A percentile compares a stretch with the other conserved stretches of the same genome.
Conservation (phyloP, 2,888 invertebrate genomes). For the Steinernema hermaphroditum region DNA sequence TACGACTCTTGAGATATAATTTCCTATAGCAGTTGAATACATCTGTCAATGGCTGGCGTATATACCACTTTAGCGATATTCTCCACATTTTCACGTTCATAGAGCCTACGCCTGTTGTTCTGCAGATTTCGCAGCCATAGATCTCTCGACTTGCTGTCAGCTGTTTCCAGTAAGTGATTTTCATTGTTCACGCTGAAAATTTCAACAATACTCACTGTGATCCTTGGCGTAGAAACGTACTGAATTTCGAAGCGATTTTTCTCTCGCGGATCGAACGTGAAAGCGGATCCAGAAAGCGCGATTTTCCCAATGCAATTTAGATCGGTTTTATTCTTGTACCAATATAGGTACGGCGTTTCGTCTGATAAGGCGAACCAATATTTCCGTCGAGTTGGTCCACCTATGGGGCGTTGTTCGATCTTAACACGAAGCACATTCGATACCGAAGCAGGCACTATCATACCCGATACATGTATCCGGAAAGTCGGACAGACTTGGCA, state of each 20-base stretch:
- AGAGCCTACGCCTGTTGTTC: not conserved
- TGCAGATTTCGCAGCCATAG: slow-evolving; percentile 59
- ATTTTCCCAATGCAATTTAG: slow-evolving; percentile 56
- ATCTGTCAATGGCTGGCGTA: too few species aligned
- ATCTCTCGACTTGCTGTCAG: slow-evolving; percentile 49
- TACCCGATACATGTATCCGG: slow-evolving; percentile 17
- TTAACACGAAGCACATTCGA: slow-evolving; percentile 15
- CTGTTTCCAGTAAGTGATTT: slow-evolving; percentile 53
- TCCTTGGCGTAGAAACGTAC: too few species aligned
- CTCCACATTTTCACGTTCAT: slow-evolving; percentile 35
- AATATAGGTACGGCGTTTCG: slow-evolving; percentile 59
- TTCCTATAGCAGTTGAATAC: slow-evolving; percentile 24
- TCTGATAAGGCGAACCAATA: slow-evolving; percentile 62
- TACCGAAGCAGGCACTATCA: not conserved
- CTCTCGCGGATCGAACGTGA: slow-evolving; percentile 60
- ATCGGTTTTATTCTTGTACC: slow-evolving; percentile 58
- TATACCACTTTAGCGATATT: slow-evolving; percentile 32
- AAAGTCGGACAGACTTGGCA: not conserved
- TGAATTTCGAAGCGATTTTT: slow-evolving; percentile 62
- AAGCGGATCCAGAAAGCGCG: slow-evolving; percentile 57
- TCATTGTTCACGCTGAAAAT: slow-evolving; percentile 53
- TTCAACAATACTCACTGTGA: too few species aligned
- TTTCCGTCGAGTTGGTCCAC: slow-evolving; percentile 39
- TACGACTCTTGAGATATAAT: slow-evolving; percentile 32
- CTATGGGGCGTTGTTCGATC: slow-evolving; percentile 41